Percentiles rank a stretch among this genome's conserved stretches.
phyloP scores from a whole-genome alignment of 2,113 vertebrate species.

The Microcebus jonahi region DNA sequence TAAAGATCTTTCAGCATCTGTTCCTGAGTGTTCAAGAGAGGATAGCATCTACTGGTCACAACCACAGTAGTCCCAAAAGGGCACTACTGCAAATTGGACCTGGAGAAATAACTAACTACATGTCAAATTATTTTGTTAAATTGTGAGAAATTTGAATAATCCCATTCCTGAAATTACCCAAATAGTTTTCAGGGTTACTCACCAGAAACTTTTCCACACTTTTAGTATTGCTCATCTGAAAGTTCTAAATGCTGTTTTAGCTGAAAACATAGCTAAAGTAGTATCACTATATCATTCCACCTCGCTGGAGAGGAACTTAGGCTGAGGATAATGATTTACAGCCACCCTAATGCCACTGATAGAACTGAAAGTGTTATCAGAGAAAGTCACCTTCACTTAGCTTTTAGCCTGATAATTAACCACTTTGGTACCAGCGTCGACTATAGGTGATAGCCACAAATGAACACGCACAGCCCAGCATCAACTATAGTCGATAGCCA shows the following conservation, averaged over 20 bases:
- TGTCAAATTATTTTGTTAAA: slow-evolving; percentile 14
- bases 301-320: background rate
- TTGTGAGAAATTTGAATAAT: background rate
- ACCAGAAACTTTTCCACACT: background rate
- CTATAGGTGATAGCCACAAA: too few species aligned
- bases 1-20: background rate
- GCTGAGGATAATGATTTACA: background rate
- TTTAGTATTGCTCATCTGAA: background rate
- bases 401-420: slow-evolving; percentile 25
- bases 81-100: background rate
- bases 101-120: background rate
- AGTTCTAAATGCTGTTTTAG: background rate
- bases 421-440: too few species aligned
- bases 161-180: background rate
- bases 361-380: background rate
- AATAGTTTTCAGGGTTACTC: background rate
- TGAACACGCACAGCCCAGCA: too few species aligned
- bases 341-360: background rate
- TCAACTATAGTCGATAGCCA: too few species aligned
- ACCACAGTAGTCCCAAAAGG: background rate
- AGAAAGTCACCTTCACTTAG: background rate
- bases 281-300: background rate
- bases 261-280: background rate
- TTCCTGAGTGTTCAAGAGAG: background rate
- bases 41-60: background rate